Conservation (phyloP, 2,113 vertebrate species). For the Stegostoma tigrinum region DNA sequence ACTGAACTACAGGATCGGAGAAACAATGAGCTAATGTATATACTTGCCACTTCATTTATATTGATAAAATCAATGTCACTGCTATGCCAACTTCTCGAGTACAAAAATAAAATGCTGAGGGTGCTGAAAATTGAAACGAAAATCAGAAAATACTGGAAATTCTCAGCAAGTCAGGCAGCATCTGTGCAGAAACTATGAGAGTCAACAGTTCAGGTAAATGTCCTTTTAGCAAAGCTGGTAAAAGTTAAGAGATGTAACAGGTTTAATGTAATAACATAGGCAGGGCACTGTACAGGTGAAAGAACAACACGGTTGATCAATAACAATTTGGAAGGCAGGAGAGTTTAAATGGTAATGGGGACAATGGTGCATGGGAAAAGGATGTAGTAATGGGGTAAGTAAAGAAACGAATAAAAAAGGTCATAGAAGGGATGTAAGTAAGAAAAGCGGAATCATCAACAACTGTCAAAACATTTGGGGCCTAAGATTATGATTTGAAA, state of each 20-base stretch:
- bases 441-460: background rate
- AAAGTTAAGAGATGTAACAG: background rate
- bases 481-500: background rate
- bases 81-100: background rate
- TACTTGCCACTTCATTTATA: background rate
- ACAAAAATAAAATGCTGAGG: background rate
- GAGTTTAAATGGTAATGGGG: background rate
- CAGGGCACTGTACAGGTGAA: background rate
- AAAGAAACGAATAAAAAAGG: background rate
- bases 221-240: background rate
- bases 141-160: background rate
- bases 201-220: background rate
- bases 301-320: background rate
- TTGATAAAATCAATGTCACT: background rate
- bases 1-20: background rate
- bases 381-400: background rate
- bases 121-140: background rate
- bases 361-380: background rate
- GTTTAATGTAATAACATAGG: background rate
- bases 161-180: background rate
- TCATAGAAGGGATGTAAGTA: background rate
- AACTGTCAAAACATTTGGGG: background rate
- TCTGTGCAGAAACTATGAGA: background rate
- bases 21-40: slow-evolving; percentile 11
- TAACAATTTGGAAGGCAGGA: background rate